phyloP scores from a whole-genome alignment of 2,888 invertebrate genomes.

The Steinernema carpocapsae region DNA sequence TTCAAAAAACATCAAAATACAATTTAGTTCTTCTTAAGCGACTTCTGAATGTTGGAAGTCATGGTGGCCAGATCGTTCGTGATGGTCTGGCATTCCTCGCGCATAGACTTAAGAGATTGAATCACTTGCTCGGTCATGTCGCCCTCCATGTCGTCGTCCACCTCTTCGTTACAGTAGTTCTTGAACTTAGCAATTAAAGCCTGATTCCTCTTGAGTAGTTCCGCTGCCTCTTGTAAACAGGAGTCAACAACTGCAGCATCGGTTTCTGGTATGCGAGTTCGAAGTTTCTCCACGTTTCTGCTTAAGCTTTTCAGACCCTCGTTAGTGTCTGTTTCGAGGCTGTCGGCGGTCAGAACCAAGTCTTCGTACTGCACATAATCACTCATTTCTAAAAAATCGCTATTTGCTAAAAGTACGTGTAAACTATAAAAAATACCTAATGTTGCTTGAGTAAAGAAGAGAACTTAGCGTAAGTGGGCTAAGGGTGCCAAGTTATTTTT shows the following conservation, averaged over 20 bases:
- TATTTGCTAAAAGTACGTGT: too few relatives aligned
- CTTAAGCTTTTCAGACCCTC: too few relatives aligned
- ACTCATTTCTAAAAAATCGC: neutral
- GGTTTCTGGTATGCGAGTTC: neutral
- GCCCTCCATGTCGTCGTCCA: neutral
- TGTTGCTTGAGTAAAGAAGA: too few relatives aligned
- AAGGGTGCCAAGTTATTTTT: too few relatives aligned
- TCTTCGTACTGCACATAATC: constrained; percentile 1
- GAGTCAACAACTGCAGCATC: neutral
- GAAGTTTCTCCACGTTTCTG: neutral
- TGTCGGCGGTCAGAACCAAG: neutral
- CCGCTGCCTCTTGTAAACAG: neutral
- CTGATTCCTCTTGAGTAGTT: neutral
- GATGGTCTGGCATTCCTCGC: constrained; percentile 3
- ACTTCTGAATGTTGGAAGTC: constrained; percentile 9
- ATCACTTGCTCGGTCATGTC: constrained; percentile 11
- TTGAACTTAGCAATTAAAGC: neutral
- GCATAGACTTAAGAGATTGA: constrained; percentile 7
- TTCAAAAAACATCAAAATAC: neutral
- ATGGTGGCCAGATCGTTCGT: constrained; percentile 17
- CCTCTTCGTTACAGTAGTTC: constrained; percentile 1
- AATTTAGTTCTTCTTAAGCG: constrained; percentile 2
- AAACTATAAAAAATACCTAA: too few relatives aligned
- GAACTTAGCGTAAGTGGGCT: too few relatives aligned
- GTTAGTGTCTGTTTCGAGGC: neutral